These are phyloP conservation scores for Callyntrura sp. DNA, from an alignment of 2,888 invertebrate species.

Conservation along the genomic window DNA sequence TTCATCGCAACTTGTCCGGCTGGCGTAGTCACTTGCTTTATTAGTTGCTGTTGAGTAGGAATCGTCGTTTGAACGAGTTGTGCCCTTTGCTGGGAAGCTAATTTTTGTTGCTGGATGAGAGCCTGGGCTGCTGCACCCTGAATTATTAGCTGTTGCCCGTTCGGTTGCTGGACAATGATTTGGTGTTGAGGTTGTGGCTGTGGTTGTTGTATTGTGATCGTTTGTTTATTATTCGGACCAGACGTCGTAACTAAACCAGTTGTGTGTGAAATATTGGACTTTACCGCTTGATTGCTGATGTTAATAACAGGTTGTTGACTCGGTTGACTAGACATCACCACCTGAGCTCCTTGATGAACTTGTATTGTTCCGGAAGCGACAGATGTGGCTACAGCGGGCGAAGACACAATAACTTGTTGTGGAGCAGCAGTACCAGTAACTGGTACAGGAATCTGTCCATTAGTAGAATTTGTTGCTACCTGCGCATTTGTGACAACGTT, in stretches of 20 bases:
- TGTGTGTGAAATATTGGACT: conserved; percentile 56
- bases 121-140: conserved; percentile 63
- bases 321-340: conserved; percentile 51
- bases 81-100: conserved; percentile 10
- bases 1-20: conserved; percentile 28
- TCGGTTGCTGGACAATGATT: conserved; percentile 64
- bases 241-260: conserved; percentile 37
- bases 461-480: background rate
- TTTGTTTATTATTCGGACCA: conserved; percentile 33
- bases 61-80: conserved; percentile 33
- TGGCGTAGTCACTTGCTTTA: conserved; percentile 19
- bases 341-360: background rate
- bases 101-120: conserved; percentile 36
- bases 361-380: background rate
- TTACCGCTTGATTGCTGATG: conserved; percentile 70
- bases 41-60: background rate
- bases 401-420: background rate
- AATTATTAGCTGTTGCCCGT: conserved; percentile 53
- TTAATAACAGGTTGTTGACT: conserved; percentile 70
- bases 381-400: background rate
- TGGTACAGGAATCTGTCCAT: background rate
- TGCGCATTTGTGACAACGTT: background rate
- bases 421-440: background rate
- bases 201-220: conserved; percentile 49
- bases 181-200: conserved; percentile 64